These are phyloP conservation scores for Ectemnius continuus DNA, from an alignment of 2,888 invertebrate genomes.

Conservation along the genomic window DNA sequence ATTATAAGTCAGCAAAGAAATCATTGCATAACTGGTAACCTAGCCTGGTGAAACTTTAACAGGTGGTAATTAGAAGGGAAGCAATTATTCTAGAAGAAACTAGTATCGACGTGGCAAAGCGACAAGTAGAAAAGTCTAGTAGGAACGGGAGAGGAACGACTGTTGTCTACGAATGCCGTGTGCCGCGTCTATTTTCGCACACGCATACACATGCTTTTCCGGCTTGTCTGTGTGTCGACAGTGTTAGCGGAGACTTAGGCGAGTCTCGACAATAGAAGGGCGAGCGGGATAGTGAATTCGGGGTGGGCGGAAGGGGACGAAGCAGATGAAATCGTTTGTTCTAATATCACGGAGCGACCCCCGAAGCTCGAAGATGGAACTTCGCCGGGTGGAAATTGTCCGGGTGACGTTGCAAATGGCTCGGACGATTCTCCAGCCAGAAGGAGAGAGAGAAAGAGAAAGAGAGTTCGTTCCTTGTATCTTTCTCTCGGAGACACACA, in stretches of 20 bases:
- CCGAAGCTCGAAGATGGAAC: constrained; percentile 56
- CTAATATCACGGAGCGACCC: constrained; percentile 53
- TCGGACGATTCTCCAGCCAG: constrained; percentile 36
- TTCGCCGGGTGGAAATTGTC: constrained; percentile 56
- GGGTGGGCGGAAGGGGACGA: constrained; percentile 17
- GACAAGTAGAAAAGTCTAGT: constrained; percentile 16
- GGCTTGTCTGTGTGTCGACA: too few relatives aligned
- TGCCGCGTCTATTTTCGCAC: constrained; percentile 7
- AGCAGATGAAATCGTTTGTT: constrained; percentile 62
- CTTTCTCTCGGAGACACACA: constrained; percentile 22
- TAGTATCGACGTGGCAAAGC: background rate
- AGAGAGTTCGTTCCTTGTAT: constrained; percentile 30
- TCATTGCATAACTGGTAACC: too few relatives aligned
- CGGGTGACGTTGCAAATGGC: constrained; percentile 57
- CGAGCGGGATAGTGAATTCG: constrained; percentile 18
- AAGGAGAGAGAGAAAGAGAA: background rate
- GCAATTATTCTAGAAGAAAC: background rate
- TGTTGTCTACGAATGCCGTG: constrained; percentile 6
- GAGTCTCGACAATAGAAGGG: constrained; percentile 8
- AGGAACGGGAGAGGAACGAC: constrained; percentile 6
- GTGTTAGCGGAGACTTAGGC: constrained; percentile 3
- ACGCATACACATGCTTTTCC: too few relatives aligned
- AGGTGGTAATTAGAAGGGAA: background rate
- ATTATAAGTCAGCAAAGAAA: too few relatives aligned
- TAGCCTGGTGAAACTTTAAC: too few relatives aligned